Evolutionary conservation across 2,797 vertebrate genomes (phyloP), one percentile per base, ranked within the genome.

Genomic region (Rhodeus uyekii): DNA sequence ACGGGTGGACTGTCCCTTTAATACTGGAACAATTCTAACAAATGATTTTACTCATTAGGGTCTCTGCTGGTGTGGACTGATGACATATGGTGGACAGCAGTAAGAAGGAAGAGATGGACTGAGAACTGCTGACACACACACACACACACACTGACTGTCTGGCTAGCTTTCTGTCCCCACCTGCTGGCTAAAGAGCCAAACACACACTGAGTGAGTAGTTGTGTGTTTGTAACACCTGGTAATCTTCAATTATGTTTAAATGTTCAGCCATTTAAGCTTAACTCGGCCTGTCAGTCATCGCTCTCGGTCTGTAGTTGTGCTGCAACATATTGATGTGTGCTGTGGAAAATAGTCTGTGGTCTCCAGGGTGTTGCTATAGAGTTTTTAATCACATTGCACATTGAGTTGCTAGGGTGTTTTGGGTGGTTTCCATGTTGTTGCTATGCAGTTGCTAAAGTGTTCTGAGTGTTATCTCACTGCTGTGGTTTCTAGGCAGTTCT

Each of bases 111-210:
- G 36, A 71, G 32, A 71, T 7, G 44, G n/a, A 64, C n/a, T 36
- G 22, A 65, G 75, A 76, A 46, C 19, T 18, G 39, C 67, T 69
- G 29, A 55, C 53, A 64, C 81, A 64, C 76, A 65, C 82, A 81
- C 55, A 36, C 88, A 58, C 80, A 69, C 76, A 77, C 77, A 53
- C 67, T 38, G 61, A 75, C 74, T 83, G 91, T 84, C 90, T 93
- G 90, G 90, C 91, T 89, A 90, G 91, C 91, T 90, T 92, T 80
- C 87, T 92, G 92, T 92, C 93, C 92, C 93, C 94, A 93, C 93
- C 94, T 95, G 91, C 93, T 93, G 93, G 93, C 90, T 90, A 86
- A 86, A 91, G 90, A 89, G 85, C 84, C 84, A 82, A 81, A 90
- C 86, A 87, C 91, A 87, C 86, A 90, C 88, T 91, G 87, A 85